These are phyloP conservation scores for Mixornis gularis DNA, from an alignment of 2,113 vertebrate species.

Conservation along the genomic window DNA sequence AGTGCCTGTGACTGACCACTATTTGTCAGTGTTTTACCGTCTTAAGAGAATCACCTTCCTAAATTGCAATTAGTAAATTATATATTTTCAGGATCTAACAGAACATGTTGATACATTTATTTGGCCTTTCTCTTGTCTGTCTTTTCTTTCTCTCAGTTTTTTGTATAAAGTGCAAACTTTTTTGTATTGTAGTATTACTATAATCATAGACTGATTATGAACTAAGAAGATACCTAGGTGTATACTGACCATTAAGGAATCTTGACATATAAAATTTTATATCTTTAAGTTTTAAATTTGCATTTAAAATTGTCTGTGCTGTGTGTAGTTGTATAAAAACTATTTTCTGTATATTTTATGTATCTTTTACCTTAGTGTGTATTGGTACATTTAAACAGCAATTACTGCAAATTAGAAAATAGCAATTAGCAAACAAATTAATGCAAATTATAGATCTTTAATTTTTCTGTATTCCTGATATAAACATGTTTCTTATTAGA, in stretches of 20 bases:
- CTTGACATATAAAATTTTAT: background rate
- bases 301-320: background rate
- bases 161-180: background rate
- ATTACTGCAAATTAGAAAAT: background rate
- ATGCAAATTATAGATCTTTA: background rate
- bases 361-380: background rate
- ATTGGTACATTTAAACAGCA: background rate
- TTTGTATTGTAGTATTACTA: background rate
- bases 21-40: conserved; percentile 65
- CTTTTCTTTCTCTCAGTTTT: background rate
- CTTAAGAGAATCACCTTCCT: background rate
- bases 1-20: conserved; percentile 54
- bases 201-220: background rate
- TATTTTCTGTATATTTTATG: background rate
- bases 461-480: background rate
- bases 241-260: background rate
- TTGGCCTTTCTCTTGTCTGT: background rate
- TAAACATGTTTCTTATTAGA: background rate
- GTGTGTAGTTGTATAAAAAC: background rate
- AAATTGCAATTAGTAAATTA: background rate
- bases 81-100: background rate
- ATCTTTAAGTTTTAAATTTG: background rate
- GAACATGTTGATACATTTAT: background rate
- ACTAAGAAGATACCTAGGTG: background rate
- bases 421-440: background rate